Conservation (phyloP, 2,888 invertebrate genomes). For the Lysandra coridon region DNA sequence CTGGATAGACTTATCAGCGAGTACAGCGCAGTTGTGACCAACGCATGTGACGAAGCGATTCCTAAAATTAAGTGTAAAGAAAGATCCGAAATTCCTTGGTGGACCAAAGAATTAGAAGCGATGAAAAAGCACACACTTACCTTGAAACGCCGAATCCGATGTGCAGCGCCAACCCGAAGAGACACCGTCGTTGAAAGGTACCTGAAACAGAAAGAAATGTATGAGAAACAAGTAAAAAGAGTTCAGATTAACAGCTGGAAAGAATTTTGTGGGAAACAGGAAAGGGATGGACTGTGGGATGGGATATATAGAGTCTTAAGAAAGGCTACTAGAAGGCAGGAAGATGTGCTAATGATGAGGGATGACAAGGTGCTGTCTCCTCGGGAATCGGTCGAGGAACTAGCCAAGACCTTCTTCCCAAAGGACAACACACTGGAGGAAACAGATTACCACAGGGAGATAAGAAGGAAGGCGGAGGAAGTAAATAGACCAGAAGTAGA, state of each 20-base stretch:
- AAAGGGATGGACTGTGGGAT: not conserved
- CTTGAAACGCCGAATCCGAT: slow-evolving; percentile 36
- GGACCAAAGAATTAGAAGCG: slow-evolving; percentile 30
- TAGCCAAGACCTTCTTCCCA: too few species aligned
- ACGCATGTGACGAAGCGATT: not conserved
- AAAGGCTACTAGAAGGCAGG: too few species aligned
- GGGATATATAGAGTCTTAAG: not conserved
- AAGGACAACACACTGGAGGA: too few species aligned
- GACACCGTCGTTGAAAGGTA: slow-evolving; percentile 37
- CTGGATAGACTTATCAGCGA: not conserved
- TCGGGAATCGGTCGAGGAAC: too few species aligned
- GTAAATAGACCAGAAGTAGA: too few species aligned
- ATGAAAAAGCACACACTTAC: slow-evolving; percentile 37
- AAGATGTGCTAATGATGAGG: too few species aligned
- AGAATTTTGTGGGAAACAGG: too few species aligned
- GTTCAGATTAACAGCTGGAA: not conserved
- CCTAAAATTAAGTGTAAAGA: not conserved
- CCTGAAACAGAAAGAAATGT: slow-evolving; percentile 23
- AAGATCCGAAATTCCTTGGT: slow-evolving; percentile 35
- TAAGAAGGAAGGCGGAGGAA: too few species aligned
- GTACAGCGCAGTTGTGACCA: not conserved
- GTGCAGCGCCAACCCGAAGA: slow-evolving; percentile 38
- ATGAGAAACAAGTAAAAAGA: too few species aligned
- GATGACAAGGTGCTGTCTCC: too few species aligned
- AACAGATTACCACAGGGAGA: too few species aligned